Percentiles rank a stretch among this genome's conserved stretches.
These are phyloP conservation scores for Parazoanthus darwini DNA, from an alignment of 92 coral and sea anemone species.

Conservation along the genomic window DNA sequence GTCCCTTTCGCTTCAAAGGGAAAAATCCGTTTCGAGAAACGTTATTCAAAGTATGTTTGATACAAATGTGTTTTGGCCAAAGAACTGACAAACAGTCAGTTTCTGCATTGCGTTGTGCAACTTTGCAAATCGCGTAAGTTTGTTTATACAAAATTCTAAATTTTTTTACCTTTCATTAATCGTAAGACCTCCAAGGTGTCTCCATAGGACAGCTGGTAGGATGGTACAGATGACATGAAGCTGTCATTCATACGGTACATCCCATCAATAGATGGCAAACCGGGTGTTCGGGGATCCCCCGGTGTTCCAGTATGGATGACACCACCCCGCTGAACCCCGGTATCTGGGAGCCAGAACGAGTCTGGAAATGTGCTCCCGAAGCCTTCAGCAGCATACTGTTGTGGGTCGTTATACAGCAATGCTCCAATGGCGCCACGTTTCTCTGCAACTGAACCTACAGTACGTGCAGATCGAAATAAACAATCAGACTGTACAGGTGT, in stretches of 20 bases:
- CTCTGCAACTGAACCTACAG: slow-evolving; percentile 73
- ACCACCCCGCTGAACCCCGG: slow-evolving; percentile 92
- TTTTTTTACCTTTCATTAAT: slow-evolving; percentile 73
- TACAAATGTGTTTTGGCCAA: too few relatives aligned
- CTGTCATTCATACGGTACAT: slow-evolving; percentile 67
- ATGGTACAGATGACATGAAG: slow-evolving; percentile 71
- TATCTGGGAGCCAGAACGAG: slow-evolving; percentile 87
- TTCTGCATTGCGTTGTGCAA: too few relatives aligned
- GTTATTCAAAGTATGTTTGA: too few relatives aligned
- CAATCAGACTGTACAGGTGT: neutral
- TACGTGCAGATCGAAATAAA: too few relatives aligned
- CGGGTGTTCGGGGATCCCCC: slow-evolving; percentile 91
- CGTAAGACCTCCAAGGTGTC: slow-evolving; percentile 74
- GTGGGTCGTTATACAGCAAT: slow-evolving; percentile 87
- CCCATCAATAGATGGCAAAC: slow-evolving; percentile 82
- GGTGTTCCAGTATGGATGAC: slow-evolving; percentile 52
- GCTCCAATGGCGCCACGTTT: slow-evolving; percentile 85
- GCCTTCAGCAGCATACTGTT: slow-evolving; percentile 85
- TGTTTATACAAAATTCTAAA: neutral
- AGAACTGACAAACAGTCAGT: too few relatives aligned
- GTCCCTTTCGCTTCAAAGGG: too few relatives aligned
- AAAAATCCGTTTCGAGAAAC: too few relatives aligned
- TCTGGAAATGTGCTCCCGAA: slow-evolving; percentile 69
- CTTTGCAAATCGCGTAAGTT: neutral
- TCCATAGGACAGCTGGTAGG: slow-evolving; percentile 72